These are phyloP conservation scores for Diachasmimorpha longicaudata DNA, from an alignment of 1,140 invertebrate species.

Conservation along the genomic window DNA sequence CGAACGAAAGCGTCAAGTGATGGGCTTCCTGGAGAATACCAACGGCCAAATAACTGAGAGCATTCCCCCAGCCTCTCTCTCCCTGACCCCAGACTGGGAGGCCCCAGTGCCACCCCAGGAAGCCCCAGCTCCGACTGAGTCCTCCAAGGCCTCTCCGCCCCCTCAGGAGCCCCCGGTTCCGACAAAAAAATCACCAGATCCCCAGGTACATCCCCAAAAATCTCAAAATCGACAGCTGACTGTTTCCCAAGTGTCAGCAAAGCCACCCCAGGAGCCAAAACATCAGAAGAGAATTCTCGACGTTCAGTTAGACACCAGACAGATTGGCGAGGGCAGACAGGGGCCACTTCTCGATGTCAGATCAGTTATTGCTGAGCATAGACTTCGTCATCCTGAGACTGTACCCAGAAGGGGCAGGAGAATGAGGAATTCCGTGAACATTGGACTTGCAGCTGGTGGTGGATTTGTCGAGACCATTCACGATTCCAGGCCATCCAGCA, in stretches of 20 bases:
- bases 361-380: slow-evolving; percentile 83
- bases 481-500: slow-evolving; percentile 62
- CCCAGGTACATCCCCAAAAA: not conserved
- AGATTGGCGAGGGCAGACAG: slow-evolving; percentile 71
- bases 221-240: not conserved
- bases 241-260: not conserved
- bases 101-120: not conserved
- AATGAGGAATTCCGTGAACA: slow-evolving; percentile 58
- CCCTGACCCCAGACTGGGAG: slow-evolving; percentile 44
- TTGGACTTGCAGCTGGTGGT: slow-evolving; percentile 54
- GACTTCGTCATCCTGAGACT: slow-evolving; percentile 74
- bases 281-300: slow-evolving; percentile 10
- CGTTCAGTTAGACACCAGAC: slow-evolving; percentile 47
- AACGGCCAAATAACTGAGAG: slow-evolving; percentile 33
- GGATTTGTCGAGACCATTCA: slow-evolving; percentile 54
- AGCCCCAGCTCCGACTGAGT: not conserved
- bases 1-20: slow-evolving; percentile 70
- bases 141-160: not conserved
- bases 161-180: not conserved
- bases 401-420: slow-evolving; percentile 65
- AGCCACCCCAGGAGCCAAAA: slow-evolving; percentile 5
- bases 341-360: slow-evolving; percentile 80
- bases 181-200: not conserved
- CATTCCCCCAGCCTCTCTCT: slow-evolving; percentile 42
- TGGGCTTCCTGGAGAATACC: slow-evolving; percentile 56